A percentile compares a stretch with the other conserved stretches of the same genome.
phyloP scores from a whole-genome alignment of 2,113 vertebrate genomes.

The Seriola dumerili region DNA sequence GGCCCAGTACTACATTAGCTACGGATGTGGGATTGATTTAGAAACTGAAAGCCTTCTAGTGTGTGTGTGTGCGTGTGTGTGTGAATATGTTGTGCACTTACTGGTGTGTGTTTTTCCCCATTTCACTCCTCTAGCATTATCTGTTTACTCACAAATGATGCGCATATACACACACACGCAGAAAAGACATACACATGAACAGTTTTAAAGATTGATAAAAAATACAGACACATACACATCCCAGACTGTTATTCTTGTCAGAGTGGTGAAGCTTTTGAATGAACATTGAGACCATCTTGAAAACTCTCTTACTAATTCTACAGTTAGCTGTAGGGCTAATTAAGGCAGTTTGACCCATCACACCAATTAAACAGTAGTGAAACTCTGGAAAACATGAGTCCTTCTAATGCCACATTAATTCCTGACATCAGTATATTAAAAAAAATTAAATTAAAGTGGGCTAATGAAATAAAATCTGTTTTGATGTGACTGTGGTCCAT shows the following conservation, averaged over 20 bases:
- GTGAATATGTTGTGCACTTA: conserved; percentile 51
- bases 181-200: not conserved
- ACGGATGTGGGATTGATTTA: conserved; percentile 85
- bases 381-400: conserved; percentile 41
- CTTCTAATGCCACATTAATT: conserved; percentile 58
- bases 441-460: conserved; percentile 33
- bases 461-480: conserved; percentile 26
- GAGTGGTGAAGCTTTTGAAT: not conserved
- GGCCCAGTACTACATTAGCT: conserved; percentile 84
- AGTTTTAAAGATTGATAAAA: conserved; percentile 6
- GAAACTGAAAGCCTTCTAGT: conserved; percentile 82
- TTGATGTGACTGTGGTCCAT: conserved; percentile 9
- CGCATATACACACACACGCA: not conserved
- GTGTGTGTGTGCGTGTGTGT: conserved; percentile 38
- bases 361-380: conserved; percentile 61
- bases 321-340: conserved; percentile 55
- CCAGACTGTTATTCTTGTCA: not conserved
- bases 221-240: not conserved
- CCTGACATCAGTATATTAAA: conserved; percentile 45
- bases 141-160: conserved; percentile 56
- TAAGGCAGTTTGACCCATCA: conserved; percentile 70
- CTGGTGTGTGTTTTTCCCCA: conserved; percentile 43
- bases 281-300: conserved; percentile 1
- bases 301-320: conserved; percentile 44
- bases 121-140: conserved; percentile 55